Evolutionary conservation across 2,797 vertebrate species (phyloP).

Genomic region (Acanthis flammea): DNA sequence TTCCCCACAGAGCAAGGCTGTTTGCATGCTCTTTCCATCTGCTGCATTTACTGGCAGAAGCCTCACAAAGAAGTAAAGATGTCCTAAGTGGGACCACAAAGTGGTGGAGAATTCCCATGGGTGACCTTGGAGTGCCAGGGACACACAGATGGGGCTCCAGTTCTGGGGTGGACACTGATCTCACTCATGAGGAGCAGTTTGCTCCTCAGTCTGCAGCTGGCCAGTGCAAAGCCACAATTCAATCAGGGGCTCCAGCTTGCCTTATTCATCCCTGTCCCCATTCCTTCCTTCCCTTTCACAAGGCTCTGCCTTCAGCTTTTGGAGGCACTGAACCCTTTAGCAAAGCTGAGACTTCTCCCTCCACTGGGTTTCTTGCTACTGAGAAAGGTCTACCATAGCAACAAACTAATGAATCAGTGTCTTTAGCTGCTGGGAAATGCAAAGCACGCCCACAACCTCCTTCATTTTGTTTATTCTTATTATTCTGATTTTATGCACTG

Average conservation of each 20-base stretch:
- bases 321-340: not conserved
- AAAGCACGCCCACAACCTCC: not conserved
- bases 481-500: not conserved
- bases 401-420: not conserved
- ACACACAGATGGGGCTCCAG: fast-evolving
- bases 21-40: not conserved
- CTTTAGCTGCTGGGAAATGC: not conserved
- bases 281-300: not conserved
- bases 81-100: not conserved
- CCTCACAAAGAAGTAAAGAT: not conserved
- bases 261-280: not conserved
- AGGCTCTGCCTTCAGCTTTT: not conserved
- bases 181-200: fast-evolving
- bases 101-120: not conserved
- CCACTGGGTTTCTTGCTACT: not conserved
- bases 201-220: not conserved
- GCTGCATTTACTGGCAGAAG: not conserved
- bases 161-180: not conserved
- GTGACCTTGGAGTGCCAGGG: not conserved
- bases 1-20: not conserved
- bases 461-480: not conserved
- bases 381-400: not conserved
- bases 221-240: not conserved
- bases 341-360: not conserved
- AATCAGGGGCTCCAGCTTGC: not conserved